These are phyloP conservation scores for Dasypolia templi DNA, from an alignment of 2,888 invertebrate genomes.

Conservation along the genomic window DNA sequence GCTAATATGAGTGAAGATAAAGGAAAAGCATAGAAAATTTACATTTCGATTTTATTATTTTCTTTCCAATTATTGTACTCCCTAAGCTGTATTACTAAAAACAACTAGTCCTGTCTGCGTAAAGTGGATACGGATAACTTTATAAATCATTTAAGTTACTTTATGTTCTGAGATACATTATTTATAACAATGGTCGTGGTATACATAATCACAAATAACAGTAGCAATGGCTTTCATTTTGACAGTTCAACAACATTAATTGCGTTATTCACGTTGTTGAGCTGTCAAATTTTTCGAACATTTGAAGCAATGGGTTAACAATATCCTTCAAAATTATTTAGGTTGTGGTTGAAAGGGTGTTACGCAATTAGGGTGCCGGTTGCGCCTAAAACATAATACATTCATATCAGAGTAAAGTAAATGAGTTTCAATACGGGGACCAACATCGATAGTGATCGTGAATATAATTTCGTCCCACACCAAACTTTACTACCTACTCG, in stretches of 20 bases:
- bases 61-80: not conserved
- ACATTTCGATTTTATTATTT: not conserved
- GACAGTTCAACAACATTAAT: too few species aligned
- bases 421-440: not conserved
- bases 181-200: not conserved
- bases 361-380: too few species aligned
- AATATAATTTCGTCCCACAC: not conserved
- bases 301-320: too few species aligned
- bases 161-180: slow-evolving; percentile 6
- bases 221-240: too few species aligned
- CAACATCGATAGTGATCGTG: too few species aligned
- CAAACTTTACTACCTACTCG: not conserved
- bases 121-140: slow-evolving; percentile 3
- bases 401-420: not conserved
- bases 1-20: not conserved
- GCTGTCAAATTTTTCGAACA: too few species aligned
- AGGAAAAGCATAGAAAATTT: not conserved
- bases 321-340: too few species aligned
- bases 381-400: not conserved
- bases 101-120: not conserved
- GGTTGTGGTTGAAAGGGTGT: too few species aligned
- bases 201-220: not conserved
- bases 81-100: not conserved
- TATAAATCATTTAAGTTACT: not conserved
- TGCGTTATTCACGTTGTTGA: too few species aligned